Base-by-base conservation (phyloP, 2,888 invertebrate species). In the Ectemnius cavifrons region DNA sequence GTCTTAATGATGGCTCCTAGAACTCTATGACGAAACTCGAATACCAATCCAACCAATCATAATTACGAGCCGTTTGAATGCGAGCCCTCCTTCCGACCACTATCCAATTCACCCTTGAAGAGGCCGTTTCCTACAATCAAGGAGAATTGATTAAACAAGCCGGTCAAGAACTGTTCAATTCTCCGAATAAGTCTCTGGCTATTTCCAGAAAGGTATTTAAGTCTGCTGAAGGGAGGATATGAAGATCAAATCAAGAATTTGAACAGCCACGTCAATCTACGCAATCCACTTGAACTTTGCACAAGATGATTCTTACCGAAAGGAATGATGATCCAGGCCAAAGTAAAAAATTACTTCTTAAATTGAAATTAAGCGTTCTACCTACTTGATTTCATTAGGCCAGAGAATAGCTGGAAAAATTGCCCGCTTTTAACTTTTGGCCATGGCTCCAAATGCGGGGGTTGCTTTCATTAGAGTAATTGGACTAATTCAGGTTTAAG, bases 131-230 rank as follows among this genome's bases (percentile, higher is more conserved):
- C 27, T 58, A 16, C 20, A 27, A 58, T 63, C 66, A 27, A 57
- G 14, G 46, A 49, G 63, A n/a, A 67, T 75, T 68, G 64, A 75
- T 71, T 71, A 71, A 71, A 61, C 64, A 65, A 61, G 64, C 58
- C 28, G 57, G 5, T 23, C 37, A 27, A 67, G 60, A 67, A 67
- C 60, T n/a, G 49, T 20, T 58, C 63, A 61, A 37, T 64, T 57
- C 28, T 23, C 61, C 61, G 27, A 23, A 23, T 23, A 23, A 23
- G 23, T 3, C 23, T 23, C 23, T 23, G 23, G 23, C 23, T 23
- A 23, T 23, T 23, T 23, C 23, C 23, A 23, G 23, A 71, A 71
- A 75, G 60, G 67, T 71, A 64, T 61, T 61, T 56, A 28, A 52
- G 28, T 47, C 64, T 5, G 13, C 14, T 13, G 52, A 52, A 52